Evolutionary conservation across 2,888 invertebrate genomes (phyloP), one percentile per base, ranked within the genome.

Genomic region (Eurytoma adleriae): DNA sequence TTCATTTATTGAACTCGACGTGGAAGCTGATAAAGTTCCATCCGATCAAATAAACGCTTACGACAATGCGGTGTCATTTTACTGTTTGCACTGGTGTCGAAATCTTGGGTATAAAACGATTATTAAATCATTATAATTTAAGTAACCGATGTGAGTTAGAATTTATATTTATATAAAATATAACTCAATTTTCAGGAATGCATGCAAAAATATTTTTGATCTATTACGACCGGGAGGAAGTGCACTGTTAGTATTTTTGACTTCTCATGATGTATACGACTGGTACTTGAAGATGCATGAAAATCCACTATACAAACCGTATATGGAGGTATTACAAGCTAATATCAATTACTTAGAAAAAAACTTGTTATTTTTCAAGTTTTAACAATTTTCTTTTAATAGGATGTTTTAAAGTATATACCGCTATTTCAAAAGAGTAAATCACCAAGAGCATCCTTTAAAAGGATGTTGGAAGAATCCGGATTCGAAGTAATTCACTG

Each of bases 11-110:
- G 87, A 90, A 71, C 87, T 94, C 79, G 94, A 96, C 86, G 94
- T 96, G 59, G 90, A 91, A 67, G 90, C 92, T 0, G 89, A 91
- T 0, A 88, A 91, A 27, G 83, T 94, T 70, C 93, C 93, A 0
- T 87, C 89, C 0, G 90, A 93, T 20, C 85, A 93, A 66, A 86
- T 90, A 18, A 92, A 91, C 73, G 87, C 90, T 48, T 96, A 95
- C 86, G 92, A 94, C 86, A 95, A 95, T 86, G 92, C 93, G 0
- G 93, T 95, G 71, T 96, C 96, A 0, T 96, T 96, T 88, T 96
- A 96, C 88, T 94, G 95, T 81, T 91, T 96, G 4, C 96, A 96
- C 86, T 96, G 96, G 96, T 93, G 96, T 50, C 93, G 93, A 84
- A 93, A 96, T 86, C 94, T 95, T 89, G 92, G 93, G 95, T 95